Base-by-base conservation (phyloP, 2,797 vertebrate genomes). In the Pangasius macronema region DNA sequence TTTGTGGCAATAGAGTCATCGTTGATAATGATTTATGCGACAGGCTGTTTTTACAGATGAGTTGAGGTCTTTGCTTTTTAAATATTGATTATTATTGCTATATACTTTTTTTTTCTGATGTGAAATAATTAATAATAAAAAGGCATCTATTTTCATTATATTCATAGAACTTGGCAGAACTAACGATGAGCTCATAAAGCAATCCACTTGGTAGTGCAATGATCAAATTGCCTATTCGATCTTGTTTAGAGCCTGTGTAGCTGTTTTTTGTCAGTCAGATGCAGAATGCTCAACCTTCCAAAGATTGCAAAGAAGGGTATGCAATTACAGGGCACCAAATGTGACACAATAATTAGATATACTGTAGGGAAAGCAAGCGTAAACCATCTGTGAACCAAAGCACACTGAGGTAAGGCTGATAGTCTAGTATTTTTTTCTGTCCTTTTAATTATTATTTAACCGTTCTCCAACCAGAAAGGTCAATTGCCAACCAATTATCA, bases 401-500 rank as follows among this genome's bases (percentile, higher is more conserved):
- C 77, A 59, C 14, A 80, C 33, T 20, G 33, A 80, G 53, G 9
- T 59, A 55, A 79, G 18, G 49, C 55, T 36, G 14, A 39, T 80
- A 39, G 33, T 13, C 22, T 27, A 11, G 9, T 30, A 46, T 76
- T 76, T 30, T 75, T 53, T 30, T 13, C 16, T 55, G 16, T 22
- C 18, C 20, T 39, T 80, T 80, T 80, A 80, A 80, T 88, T 55
- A 80, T 14, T 89, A 68, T 81, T 89, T 84, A 84, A 88, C 65
- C 46, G 33, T 72, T 57, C 42, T 61, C 59, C 39, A 11, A 67
- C 49, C 22, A 84, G 30, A 79, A 85, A 75, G 79, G 72, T 83
- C 77, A 80, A 80, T 80, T 42, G 55, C 77, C 55, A 80, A 27
- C 53, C 83, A 80, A 84, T 85, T 86, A 88, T 87, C 77, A 87